Evolutionary conservation across 1,140 invertebrate species (phyloP), one percentile per base, ranked within the genome.

Genomic region (Danaus melanippus): DNA sequence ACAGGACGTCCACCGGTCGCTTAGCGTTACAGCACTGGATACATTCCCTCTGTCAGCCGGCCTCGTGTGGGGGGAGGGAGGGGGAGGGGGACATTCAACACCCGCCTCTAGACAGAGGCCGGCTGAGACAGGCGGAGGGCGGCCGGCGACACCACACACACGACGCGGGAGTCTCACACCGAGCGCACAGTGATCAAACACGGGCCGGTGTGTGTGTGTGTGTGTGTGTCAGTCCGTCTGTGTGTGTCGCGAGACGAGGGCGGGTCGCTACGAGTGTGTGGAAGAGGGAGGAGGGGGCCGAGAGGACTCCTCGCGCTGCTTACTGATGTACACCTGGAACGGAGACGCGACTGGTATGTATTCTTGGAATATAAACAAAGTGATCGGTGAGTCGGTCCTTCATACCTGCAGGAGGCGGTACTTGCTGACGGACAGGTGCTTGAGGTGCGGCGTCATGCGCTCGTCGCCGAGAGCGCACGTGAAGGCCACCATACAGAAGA

Each of bases 401-500:
- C 1, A 15, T 50, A 87, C 85, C 70, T 87, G 79, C 43, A 87
- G 50, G 12, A 87, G 69, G 4, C 87, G 64, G 62, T 93, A 87
- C 89, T 98, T 98, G 82, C 95, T 96, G 57, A 94, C 92, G 62
- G 93, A 94, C 9, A 99, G 87, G 12, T 90, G 89, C 15, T 89
- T 89, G 21, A 97, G 87, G 75, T 96, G 93, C 0, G 94, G 94
- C 63, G 92, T 90, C 69, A 98, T 89, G 15, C 90, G 87, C 12
- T 93, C 92, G 68, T 97, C 95, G 1, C 96, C 97, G 4, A 97
- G 92, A 10, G 92, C 91, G 64, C 93, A 90, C 64, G 98, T 94
- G 54, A 98, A 91, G 39, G 95, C 94, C 2, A 98, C 97, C 92
- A 98, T 96, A 75, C 96, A 97, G 83, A 98, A 98, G 1, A 98